Evolutionary conservation across 2,797 vertebrate genomes (phyloP), one percentile per base, ranked within the genome.

Genomic region (Octomys mimax): DNA sequence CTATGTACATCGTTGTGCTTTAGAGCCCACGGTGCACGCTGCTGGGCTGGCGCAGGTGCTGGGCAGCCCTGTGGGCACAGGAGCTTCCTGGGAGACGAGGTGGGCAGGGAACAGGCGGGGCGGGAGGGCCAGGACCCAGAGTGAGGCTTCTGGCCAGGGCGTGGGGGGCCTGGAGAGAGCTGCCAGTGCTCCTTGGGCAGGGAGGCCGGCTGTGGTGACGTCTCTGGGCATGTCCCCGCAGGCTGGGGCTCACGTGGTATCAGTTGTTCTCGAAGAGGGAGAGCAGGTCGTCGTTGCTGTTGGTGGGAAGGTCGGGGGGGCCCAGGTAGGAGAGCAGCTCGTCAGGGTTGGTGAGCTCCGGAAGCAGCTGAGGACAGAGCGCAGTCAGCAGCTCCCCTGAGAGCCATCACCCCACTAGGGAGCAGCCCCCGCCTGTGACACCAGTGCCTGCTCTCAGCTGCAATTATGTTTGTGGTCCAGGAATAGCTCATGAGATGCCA

Each of bases 181-280:
- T 21, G 54, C 71, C 66, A 28, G 79, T 62, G 52, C 49, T 68
- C 22, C 71, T 21, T 42, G 79, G 71, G 85, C 90, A 86, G 70
- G 78, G 79, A 85, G 36, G 81, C 62, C 77, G 79, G 77, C 89
- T 87, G 13, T 24, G 80, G 77, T 92, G 85, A 49, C 36, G 31
- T 52, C 92, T 52, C 28, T 26, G 57, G 70, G 52, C 54, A 16
- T 24, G 33, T 54, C 92, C 77, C 71, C 1, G 2, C 46, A 18
- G 31, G 73, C 21, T 19, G 78, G 81, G 81, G 73, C 78, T 62
- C 11, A 54, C 73, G 77, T 31, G 5, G 89, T 64, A 11, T 99
- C 99, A 99, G 98, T 99, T 99, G 99, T 99, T 99, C 99, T 99
- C 99, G 12, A 99, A 99, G 98, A 99, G 99, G 28, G 99, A 99